Evolutionary conservation across 2,113 vertebrate genomes (phyloP), one percentile per base, ranked within the genome.

Genomic region (Amphiprion percula): DNA sequence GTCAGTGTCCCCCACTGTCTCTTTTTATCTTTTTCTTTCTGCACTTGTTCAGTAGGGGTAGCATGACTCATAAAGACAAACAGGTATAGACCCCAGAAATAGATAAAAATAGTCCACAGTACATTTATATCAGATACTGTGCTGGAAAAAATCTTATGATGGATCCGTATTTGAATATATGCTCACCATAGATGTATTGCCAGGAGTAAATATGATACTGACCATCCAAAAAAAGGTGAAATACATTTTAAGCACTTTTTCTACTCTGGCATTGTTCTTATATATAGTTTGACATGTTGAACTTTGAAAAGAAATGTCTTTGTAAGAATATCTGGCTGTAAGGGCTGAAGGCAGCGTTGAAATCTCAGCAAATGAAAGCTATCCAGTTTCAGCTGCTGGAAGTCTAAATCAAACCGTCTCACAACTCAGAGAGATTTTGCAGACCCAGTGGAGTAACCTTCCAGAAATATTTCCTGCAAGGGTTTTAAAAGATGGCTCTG

Each of bases 11-110:
- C 55, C 62, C 59, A 2, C 59, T 15, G 1, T 46, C 33, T 62
- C 60, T 46, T 49, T 14, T 33, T 58, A n/a, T 37, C 47, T 39
- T n/a, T 67, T 28, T 67, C 41, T 47, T 10, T 65, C 41, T 73
- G 68, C 54, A 68, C 59, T 67, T 41, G 53, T 47, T 44, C 5
- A 74, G 44, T 23, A 70, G 21, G 17, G 0, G 59, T 54, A 64
- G 46, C 11, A 60, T 85, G 88, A 90, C 66, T 90, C 83, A 87
- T 77, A 62, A 73, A 84, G 54, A 6, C 71, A 80, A 56, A 72
- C 37, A 37, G 46, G 54, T 47, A 56, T 5, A 79, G 49, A 67
- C 33, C 2, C 10, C 16, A 8, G 4, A 71, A 73, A 33, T 15
- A 11, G 23, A 79, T 74, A 77, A 59, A 83, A 85, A 74, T 80